Evolutionary conservation across 2,888 invertebrate genomes (phyloP), one percentile per base, ranked within the genome.

Genomic region (Colletes collaris): DNA sequence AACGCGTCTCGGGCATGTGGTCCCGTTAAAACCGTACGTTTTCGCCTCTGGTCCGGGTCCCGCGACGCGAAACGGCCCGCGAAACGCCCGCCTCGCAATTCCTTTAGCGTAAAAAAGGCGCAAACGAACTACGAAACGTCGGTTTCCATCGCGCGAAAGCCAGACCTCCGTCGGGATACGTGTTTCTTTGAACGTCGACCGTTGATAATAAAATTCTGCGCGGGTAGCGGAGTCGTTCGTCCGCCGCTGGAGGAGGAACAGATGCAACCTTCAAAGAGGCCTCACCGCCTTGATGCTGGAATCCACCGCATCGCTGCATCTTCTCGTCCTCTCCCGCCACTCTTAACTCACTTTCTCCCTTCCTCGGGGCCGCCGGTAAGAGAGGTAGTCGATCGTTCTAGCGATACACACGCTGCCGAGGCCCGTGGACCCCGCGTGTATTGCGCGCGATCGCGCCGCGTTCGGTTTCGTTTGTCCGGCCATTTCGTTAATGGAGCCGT

Each of bases 401-500:
- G 80, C 86, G 86, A 86, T 86, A 86, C 64, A 81, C 59, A 16
- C 68, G 66, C 35, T 59, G 69, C 66, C 56, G 59, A 69, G 82
- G 37, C 59, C 66, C 65, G 63, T 37, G 64, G 64, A 59, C 60
- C 46, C 50, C 64, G 82, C 78, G 83, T 81, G 83, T 64, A 83
- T 78, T 78, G 72, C 86, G 83, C 81, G 68, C 74, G 82, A 77
- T 78, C 86, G 86, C 80, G 68, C 80, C 53, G 67, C 84, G 71
- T 66, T 88, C 84, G 87, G 87, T 89, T 89, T 89, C 85, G 86
- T 87, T 87, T 87, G 85, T 84, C 83, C 87, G 83, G 70, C 82
- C 85, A 85, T 88, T 88, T 89, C 89, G 82, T 88, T 88, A 88
- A 88, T 89, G 88, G 88, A 88, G 83, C 84, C 82, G 87, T 89